Evolutionary conservation across 2,797 vertebrate species (phyloP).

Genomic region (Tragopan temminckii): DNA sequence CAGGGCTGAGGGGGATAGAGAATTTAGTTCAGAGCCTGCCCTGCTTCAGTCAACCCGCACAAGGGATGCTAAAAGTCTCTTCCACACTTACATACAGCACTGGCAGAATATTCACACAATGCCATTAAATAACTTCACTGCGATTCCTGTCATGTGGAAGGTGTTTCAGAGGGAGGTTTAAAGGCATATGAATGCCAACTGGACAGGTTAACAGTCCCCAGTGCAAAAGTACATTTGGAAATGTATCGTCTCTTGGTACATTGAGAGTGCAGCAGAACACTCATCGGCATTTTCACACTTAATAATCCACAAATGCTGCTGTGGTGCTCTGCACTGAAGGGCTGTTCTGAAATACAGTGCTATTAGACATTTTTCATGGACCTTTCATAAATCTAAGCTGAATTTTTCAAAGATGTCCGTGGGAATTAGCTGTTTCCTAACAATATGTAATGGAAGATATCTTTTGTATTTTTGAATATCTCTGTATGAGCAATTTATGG

Average conservation of each 20-base stretch:
- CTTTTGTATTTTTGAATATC: slow-evolving; percentile 3
- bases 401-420: background rate
- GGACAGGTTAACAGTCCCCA: background rate
- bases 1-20: background rate
- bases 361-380: slow-evolving; percentile 1
- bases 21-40: background rate
- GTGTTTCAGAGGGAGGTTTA: background rate
- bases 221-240: background rate
- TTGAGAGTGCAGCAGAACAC: background rate
- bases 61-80: background rate
- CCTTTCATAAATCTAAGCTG: background rate
- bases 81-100: background rate
- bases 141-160: background rate
- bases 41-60: background rate
- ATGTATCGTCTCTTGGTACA: background rate
- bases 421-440: background rate
- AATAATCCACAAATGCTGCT: background rate
- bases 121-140: background rate
- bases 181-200: background rate
- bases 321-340: background rate
- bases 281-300: background rate
- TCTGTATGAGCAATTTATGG: background rate
- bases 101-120: background rate
- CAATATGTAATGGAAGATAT: background rate
- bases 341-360: background rate